Evolutionary conservation across 2,113 vertebrate genomes (phyloP), one percentile per base, ranked within the genome.

Genomic region (Myrmophylax atrothorax): DNA sequence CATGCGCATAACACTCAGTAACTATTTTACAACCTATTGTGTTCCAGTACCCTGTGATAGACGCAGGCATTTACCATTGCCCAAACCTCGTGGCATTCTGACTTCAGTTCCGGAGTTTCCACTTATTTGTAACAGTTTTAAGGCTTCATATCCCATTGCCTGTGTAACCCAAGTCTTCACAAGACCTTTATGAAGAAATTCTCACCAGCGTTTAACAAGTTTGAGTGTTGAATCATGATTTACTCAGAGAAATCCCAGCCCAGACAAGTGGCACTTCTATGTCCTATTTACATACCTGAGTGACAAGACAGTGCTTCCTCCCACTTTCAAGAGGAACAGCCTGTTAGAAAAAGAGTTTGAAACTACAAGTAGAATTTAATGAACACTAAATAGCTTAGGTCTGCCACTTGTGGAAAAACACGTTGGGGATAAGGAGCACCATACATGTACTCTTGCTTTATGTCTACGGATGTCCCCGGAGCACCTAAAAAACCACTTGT

Each of bases 21-120:
- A 18, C 58, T 82, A 1, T 94, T 93, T 94, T 87, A 92, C 87
- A 94, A 85, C 23, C 74, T 23, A 10, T 79, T 91, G 81, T 93
- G 47, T 78, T 56, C 25, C 66, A n/a, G 18, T 47, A 53, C 8
- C 17, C 69, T 31, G 37, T 35, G 74, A 79, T 2, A n/a, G 81
- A 35, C 18, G 14, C 20, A 33, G 46, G 22, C 59, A 59, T 72
- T 82, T 52, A 72, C 38, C 33, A 20, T 60, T 87, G 83, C 87
- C 63, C 58, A 50, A 73, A 60, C 5, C 37, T 75, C 38, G 1
- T 10, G 69, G 64, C 69, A 44, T 78, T 68, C 2, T 15, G 17
- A 29, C 46, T 73, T 62, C 1, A 5, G 25, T 52, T 52, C 75
- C 69, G 74, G 85, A 91, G 25, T 76, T 94, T 13, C 74, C 74